Percentiles rank a stretch among this genome's conserved stretches.
Conservation (phyloP, 2,113 vertebrate genomes). For the Hystrix brachyura region DNA sequence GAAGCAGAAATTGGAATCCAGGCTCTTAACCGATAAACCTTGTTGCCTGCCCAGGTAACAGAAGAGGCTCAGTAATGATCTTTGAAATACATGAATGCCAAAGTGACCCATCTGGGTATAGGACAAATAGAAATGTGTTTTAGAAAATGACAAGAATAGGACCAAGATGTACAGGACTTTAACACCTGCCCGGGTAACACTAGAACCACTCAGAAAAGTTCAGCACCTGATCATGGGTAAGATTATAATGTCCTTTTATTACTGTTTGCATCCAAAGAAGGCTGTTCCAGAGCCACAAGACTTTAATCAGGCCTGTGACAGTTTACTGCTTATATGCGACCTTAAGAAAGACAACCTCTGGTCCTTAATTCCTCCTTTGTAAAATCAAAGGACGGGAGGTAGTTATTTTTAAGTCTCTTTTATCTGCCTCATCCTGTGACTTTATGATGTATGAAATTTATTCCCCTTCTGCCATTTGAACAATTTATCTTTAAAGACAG, state of each 20-base stretch:
- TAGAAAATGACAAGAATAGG: background rate
- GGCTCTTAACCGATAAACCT: background rate
- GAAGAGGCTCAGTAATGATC: background rate
- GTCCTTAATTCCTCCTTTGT: conserved; percentile 18
- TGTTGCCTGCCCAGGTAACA: background rate
- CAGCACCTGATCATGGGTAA: background rate
- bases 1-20: background rate
- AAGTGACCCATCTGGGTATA: background rate
- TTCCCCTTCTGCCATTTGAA: background rate
- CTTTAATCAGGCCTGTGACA: conserved; percentile 18
- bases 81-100: background rate
- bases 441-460: conserved; percentile 17
- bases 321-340: background rate
- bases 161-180: background rate
- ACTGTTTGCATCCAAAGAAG: background rate
- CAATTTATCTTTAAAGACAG: background rate
- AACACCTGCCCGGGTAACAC: background rate
- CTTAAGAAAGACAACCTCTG: background rate
- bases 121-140: background rate
- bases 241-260: background rate
- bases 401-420: conserved; percentile 38
- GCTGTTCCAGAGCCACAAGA: background rate
- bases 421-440: background rate
- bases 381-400: background rate
- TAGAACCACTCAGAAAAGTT: background rate